Evolutionary conservation across 2,113 vertebrate species (phyloP), one percentile per base, ranked within the genome.

Genomic region (Eupsittula cactorum): DNA sequence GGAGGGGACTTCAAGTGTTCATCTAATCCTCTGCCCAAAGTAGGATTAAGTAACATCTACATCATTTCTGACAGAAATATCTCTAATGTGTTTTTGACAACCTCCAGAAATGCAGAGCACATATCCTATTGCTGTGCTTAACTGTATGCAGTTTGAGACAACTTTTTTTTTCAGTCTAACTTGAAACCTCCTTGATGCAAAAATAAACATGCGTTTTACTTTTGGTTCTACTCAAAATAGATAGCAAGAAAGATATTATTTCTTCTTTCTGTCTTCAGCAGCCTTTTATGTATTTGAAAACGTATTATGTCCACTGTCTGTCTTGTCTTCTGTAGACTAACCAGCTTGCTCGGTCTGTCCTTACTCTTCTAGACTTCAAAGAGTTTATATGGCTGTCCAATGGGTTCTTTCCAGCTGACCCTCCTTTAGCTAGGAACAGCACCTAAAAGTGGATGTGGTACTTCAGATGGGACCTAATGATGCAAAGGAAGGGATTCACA

Each of bases 31-130:
- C 86, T 93, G 80, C 60, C 91, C 80, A 91, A 90, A 93, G 91
- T 77, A 86, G 92, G 73, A 88, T 96, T 96, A 95, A 96, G 55
- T 94, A 93, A 88, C 83, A 93, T 94, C 92, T 94, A 93, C 88
- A 88, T 97, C 37, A 96, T 92, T 95, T 88, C 63, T 95, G 90
- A 94, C 95, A 95, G 82, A 95, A 96, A 92, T 92, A 62, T 93
- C 91, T 94, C 82, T 93, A 91, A 94, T 83, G 86, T 95, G 94
- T 95, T 94, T 96, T 92, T 96, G 88, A 97, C 94, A 91, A 75
- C 88, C 73, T 95, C 88, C 94, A 97, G 91, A 96, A 96, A 95
- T 70, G 64, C 55, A 93, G 60, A 67, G 69, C 80, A 67, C 55
- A 55, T 35, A 74, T 96, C 86, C 76, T 83, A 33, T 70, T 93